These are phyloP conservation scores for Cabera pusaria DNA, from an alignment of 2,888 invertebrate species.

Conservation along the genomic window DNA sequence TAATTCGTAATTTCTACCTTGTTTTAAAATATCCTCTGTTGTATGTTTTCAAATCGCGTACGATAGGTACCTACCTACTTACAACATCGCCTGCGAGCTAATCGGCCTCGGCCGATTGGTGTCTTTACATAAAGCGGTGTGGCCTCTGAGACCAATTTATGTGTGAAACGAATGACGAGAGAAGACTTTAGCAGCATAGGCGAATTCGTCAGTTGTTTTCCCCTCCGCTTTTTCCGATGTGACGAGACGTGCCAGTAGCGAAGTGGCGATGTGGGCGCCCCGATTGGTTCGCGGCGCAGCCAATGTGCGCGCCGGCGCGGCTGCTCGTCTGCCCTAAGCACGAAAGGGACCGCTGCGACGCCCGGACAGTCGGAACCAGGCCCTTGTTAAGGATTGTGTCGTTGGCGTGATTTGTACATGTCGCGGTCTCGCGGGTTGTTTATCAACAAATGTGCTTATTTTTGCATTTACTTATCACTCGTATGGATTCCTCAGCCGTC, in stretches of 20 bases:
- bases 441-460: conserved; percentile 59
- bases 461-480: conserved; percentile 50
- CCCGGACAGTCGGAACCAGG: conserved; percentile 65
- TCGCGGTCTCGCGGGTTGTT: conserved; percentile 41
- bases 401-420: conserved; percentile 51
- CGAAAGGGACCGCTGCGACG: conserved; percentile 61
- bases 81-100: conserved; percentile 22
- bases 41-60: no score
- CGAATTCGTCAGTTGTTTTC: conserved; percentile 63
- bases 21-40: conserved; percentile 18
- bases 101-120: conserved; percentile 58
- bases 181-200: conserved; percentile 48
- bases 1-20: neutral
- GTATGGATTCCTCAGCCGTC: conserved; percentile 46
- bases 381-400: conserved; percentile 68
- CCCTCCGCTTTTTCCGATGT: conserved; percentile 67
- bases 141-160: conserved; percentile 59
- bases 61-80: no score
- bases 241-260: conserved; percentile 54
- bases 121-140: conserved; percentile 56
- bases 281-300: conserved; percentile 57
- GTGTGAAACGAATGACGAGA: conserved; percentile 57
- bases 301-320: conserved; percentile 53
- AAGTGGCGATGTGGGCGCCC: conserved; percentile 41
- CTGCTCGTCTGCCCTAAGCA: conserved; percentile 58